Evolutionary conservation across 2,797 vertebrate species (phyloP).

Genomic region (Epinephelus coioides): DNA sequence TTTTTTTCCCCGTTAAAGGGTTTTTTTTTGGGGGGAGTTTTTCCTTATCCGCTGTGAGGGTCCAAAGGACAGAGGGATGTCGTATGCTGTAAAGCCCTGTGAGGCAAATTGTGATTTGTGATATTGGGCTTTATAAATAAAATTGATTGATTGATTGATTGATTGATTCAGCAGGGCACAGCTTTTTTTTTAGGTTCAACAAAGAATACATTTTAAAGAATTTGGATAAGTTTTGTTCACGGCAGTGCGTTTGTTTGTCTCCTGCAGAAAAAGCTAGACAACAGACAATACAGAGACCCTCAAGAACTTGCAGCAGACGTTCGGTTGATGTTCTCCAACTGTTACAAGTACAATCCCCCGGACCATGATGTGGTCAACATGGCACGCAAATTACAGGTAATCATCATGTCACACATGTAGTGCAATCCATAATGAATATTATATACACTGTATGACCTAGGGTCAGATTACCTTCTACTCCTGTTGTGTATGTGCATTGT

Average conservation of each 20-base stretch:
- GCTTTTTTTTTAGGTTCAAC: not conserved
- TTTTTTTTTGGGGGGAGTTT: no score
- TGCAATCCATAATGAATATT: not conserved
- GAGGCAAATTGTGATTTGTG: no score
- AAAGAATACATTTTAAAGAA: not conserved
- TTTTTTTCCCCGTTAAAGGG: no score
- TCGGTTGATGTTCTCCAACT: constrained; percentile 97
- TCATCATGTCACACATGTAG: not conserved
- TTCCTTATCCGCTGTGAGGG: no score
- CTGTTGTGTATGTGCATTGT: not conserved
- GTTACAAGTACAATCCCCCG: constrained; percentile 97
- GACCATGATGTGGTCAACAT: constrained; percentile 95
- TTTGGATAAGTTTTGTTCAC: not conserved
- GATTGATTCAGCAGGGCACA: not conserved
- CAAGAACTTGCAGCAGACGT: constrained; percentile 94
- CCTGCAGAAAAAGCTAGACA: constrained; percentile 91
- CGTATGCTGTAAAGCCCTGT: no score
- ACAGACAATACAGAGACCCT: constrained; percentile 90
- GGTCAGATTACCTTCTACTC: not conserved
- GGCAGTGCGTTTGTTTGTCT: constrained; percentile 10
- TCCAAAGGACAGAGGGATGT: no score
- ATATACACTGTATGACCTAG: not conserved
- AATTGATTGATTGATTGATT: no score
- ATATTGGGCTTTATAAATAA: no score
- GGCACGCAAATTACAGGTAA: constrained; percentile 94